A percentile compares a stretch with the other conserved stretches of the same genome.
These are phyloP conservation scores for Chionoecetes opilio DNA, from an alignment of 1,140 invertebrate genomes.

Conservation along the genomic window DNA sequence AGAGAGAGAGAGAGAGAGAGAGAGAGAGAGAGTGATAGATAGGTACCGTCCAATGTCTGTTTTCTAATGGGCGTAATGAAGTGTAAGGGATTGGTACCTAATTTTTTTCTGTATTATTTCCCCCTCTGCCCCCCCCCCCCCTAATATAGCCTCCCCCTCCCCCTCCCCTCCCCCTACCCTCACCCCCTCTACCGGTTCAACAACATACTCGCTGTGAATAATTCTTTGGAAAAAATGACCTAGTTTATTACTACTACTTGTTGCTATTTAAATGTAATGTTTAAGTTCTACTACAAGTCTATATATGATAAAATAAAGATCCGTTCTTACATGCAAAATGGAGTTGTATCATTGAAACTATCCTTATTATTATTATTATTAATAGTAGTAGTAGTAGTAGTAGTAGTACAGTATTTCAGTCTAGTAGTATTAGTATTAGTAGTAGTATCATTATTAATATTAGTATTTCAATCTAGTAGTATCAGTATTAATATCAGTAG, in stretches of 20 bases:
- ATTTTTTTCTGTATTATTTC: too few relatives aligned
- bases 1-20: conserved; percentile 18
- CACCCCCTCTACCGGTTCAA: not conserved
- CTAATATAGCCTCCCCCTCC: not conserved
- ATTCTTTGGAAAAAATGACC: too few relatives aligned
- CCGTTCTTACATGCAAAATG: not conserved
- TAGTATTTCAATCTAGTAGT: too few relatives aligned
- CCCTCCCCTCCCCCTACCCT: not conserved
- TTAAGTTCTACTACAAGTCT: too few relatives aligned
- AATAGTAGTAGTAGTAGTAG: too few relatives aligned
- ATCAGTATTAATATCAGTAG: too few relatives aligned
- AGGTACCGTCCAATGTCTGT: not conserved
- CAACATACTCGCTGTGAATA: not conserved
- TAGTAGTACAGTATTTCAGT: too few relatives aligned
- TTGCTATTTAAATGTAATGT: too few relatives aligned
- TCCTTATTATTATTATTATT: not conserved
- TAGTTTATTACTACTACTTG: too few relatives aligned
- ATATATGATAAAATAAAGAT: not conserved
- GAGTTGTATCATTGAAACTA: not conserved
- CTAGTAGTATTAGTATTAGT: too few relatives aligned
- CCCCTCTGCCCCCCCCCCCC: too few relatives aligned
- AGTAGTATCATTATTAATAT: too few relatives aligned
- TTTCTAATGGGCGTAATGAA: not conserved
- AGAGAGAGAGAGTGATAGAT: not conserved
- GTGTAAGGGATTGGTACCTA: not conserved